phyloP scores from a whole-genome alignment of 2,113 vertebrate genomes.

The Callithrix jacchus region DNA sequence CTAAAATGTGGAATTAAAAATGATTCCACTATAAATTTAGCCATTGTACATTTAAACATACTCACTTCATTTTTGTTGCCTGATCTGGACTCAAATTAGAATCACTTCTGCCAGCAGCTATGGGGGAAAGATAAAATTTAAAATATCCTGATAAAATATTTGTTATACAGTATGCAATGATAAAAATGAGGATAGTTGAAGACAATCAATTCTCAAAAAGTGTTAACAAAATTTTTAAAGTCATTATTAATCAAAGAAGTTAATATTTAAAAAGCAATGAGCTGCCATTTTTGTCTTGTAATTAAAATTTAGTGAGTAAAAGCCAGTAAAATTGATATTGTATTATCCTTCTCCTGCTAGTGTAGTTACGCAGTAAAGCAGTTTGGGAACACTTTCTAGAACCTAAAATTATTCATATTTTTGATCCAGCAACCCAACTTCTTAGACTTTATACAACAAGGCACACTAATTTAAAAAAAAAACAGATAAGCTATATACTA shows the following conservation, averaged over 20 bases:
- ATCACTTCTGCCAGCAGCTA: conserved; percentile 29
- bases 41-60: conserved; percentile 61
- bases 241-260: background rate
- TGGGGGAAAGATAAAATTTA: background rate
- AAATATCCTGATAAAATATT: background rate
- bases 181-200: background rate
- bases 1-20: conserved; percentile 67
- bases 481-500: background rate
- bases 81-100: conserved; percentile 64
- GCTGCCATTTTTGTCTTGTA: background rate
- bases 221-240: background rate
- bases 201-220: background rate
- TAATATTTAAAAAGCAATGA: background rate
- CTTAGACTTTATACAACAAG: background rate
- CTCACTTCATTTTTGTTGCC: conserved; percentile 68
- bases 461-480: background rate
- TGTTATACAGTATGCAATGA: background rate
- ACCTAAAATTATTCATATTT: background rate
- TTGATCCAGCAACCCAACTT: background rate
- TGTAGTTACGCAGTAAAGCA: background rate
- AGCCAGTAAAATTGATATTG: background rate
- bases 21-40: conserved; percentile 68
- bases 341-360: background rate
- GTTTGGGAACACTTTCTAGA: background rate
- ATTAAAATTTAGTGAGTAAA: background rate